Conservation (phyloP, 2,888 invertebrate genomes). For the Harpalus rubripes region DNA sequence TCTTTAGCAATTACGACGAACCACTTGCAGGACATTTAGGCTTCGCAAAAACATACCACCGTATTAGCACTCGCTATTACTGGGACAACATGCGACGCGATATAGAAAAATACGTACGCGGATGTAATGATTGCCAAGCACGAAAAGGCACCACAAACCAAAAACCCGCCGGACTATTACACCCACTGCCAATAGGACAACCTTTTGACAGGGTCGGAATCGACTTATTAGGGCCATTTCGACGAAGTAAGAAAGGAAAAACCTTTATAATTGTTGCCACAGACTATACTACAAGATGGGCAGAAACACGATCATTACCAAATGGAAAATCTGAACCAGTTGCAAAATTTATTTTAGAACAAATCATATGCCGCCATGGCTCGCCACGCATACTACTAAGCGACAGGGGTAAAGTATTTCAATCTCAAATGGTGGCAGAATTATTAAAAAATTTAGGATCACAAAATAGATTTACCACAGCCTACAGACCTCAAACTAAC, state of each 20-base stretch:
- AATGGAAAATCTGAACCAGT: constrained; percentile 68
- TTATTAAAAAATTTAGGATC: constrained; percentile 69
- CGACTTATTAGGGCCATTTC: constrained; percentile 70
- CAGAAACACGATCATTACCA: constrained; percentile 68
- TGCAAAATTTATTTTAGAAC: constrained; percentile 66
- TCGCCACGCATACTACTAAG: constrained; percentile 30
- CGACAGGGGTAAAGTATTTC: constrained; percentile 67
- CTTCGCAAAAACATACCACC: constrained; percentile 16
- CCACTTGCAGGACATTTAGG: constrained; percentile 24
- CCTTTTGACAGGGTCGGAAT: constrained; percentile 68
- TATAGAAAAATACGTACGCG: constrained; percentile 68
- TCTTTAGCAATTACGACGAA: constrained; percentile 30
- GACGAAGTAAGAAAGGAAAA: constrained; percentile 68
- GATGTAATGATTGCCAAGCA: constrained; percentile 69
- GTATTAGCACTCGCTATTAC: constrained; percentile 68
- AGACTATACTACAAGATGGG: constrained; percentile 70
- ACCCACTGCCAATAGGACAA: constrained; percentile 60
- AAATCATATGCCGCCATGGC: constrained; percentile 61
- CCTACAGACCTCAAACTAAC: constrained; percentile 63
- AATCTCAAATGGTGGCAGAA: constrained; percentile 69
- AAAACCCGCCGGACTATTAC: constrained; percentile 67
- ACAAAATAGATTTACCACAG: constrained; percentile 43
- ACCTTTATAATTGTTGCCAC: constrained; percentile 70
- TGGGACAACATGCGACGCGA: constrained; percentile 68
- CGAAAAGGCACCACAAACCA: constrained; percentile 61